A percentile compares a stretch with the other conserved stretches of the same genome.
These are phyloP conservation scores for Sycobia sp. DNA, from an alignment of 1,140 invertebrate genomes.

Conservation along the genomic window DNA sequence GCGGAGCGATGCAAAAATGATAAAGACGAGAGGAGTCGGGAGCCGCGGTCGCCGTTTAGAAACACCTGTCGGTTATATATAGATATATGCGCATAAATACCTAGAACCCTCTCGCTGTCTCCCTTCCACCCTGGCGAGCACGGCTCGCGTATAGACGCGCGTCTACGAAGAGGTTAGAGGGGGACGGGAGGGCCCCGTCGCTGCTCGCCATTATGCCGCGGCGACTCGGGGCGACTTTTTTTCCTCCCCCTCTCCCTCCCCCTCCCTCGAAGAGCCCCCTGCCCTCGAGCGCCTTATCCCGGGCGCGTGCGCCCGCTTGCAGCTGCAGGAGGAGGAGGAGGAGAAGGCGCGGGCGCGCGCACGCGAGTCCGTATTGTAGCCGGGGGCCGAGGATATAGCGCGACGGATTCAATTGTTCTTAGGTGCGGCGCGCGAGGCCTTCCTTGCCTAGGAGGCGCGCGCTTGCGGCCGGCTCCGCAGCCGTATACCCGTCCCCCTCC, in stretches of 20 bases:
- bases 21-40: not conserved
- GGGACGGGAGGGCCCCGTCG: not conserved
- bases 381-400: conserved; percentile 32
- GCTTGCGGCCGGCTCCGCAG: not conserved
- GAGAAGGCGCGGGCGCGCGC: conserved; percentile 42
- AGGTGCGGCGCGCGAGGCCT: no score
- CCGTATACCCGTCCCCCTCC: not conserved
- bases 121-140: no score
- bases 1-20: conserved; percentile 10
- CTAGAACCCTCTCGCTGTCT: no score
- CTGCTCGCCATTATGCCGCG: conserved; percentile 11
- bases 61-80: conserved; percentile 35
- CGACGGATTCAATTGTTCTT: conserved; percentile 59
- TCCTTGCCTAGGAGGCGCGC: no score
- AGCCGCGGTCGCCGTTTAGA: not conserved
- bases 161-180: not conserved
- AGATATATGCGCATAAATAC: conserved; percentile 34
- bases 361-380: no score
- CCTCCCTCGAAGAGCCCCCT: not conserved
- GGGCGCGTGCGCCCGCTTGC: conserved; percentile 32
- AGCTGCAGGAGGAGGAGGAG: conserved; percentile 40
- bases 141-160: no score
- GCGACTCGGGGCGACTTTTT: conserved; percentile 7
- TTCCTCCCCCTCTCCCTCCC: conserved; percentile 10
- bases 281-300: conserved; percentile 11